These are phyloP conservation scores for Liasis olivaceus DNA, from an alignment of 2,797 vertebrate species.

Conservation along the genomic window DNA sequence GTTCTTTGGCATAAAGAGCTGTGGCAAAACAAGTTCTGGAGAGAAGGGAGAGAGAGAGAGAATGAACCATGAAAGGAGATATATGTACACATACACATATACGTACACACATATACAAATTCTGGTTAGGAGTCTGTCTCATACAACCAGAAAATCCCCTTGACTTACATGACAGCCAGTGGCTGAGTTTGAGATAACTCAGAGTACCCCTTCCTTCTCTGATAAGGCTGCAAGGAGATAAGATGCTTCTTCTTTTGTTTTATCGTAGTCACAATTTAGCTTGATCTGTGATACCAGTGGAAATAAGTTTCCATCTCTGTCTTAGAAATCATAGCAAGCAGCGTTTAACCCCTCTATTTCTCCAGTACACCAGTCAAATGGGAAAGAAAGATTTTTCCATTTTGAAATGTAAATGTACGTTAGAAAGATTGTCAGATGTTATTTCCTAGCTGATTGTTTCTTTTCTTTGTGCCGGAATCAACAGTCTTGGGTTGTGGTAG, in stretches of 20 bases:
- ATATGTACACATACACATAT: constrained; percentile 16
- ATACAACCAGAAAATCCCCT: constrained; percentile 1
- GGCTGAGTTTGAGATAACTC: neutral
- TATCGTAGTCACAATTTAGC: neutral
- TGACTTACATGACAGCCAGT: neutral
- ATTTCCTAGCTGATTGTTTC: neutral
- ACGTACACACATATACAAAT: constrained; percentile 19
- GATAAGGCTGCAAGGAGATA: neutral
- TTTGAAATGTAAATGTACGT: neutral
- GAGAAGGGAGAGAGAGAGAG: constrained; percentile 20
- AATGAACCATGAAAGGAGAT: constrained; percentile 20
- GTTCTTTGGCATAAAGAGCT: constrained; percentile 32
- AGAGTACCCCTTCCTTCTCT: neutral
- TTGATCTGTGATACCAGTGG: constrained; percentile 22
- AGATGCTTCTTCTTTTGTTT: neutral
- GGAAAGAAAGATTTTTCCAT: neutral
- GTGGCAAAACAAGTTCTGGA: constrained; percentile 46
- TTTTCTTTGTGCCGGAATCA: neutral
- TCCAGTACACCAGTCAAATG: neutral
- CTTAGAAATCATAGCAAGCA: constrained; percentile 2
- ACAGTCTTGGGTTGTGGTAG: neutral
- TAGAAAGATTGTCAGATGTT: neutral
- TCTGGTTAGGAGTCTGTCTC: constrained; percentile 38
- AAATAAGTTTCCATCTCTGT: constrained; percentile 38
- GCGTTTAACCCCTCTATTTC: neutral